Evolutionary conservation across 1,140 invertebrate genomes (phyloP), one percentile per base, ranked within the genome.

Genomic region (Drosophila quadrilineata): DNA sequence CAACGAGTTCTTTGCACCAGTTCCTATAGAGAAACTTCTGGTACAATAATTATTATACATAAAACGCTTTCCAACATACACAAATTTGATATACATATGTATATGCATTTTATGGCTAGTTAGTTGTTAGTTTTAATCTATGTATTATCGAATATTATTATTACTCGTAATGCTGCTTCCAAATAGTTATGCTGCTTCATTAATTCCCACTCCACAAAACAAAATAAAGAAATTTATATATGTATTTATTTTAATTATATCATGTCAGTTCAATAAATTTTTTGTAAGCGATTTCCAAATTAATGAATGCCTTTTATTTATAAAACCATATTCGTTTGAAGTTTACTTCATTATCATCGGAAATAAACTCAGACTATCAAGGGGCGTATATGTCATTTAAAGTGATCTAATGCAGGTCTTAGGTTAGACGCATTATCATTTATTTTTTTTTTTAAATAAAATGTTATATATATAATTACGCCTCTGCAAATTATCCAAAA

Each of bases 21-120:
- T 89, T 75, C 88, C 88, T 70, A 86, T 89, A 69, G 67, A 88
- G 48, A 87, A 88, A 71, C 67, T 89, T 50, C 58, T 88, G 64
- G 52, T 84, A 48, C 60, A 84, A 57, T 88, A 66, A 88, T n/a
- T n/a, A n/a, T n/a, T 38, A 12, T 45, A 48, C 65, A 58, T 28
- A 28, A 6, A 33, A 45, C 28, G 49, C 35, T 33, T 8, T 9
- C 4, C 14, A 17, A 17, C 16, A 16, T 9, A 38, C 40, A 43
- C 17, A 43, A 24, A 35, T 35, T 28, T 9, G n/a, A n/a, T n/a
- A n/a, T n/a, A n/a, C 35, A 31, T 38, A 62, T 36, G 45, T 67
- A 33, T 46, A 53, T 40, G 59, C 75, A 87, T 72, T 65, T 63
- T 58, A 33, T 60, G 49, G 33, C 43, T 72, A 87, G 70, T 53